Evolutionary conservation across 1,140 invertebrate genomes (phyloP).

Genomic region (Drosophila athabasca): DNA sequence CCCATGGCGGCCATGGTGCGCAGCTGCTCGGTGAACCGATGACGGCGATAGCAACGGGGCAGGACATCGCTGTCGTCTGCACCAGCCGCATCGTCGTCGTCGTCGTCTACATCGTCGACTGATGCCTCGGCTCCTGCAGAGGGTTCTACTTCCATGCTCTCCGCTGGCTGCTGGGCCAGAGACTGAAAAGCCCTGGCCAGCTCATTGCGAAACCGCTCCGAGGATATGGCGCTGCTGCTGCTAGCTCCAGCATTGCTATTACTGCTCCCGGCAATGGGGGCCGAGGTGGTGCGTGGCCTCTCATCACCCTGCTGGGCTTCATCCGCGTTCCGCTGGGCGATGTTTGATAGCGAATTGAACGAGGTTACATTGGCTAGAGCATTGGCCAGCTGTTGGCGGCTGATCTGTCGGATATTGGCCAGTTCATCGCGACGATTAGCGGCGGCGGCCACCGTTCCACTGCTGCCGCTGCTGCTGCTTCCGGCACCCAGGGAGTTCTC

Average conservation of each 20-base stretch:
- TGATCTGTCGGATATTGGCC: slow-evolving; percentile 79
- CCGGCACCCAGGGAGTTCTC: slow-evolving; percentile 77
- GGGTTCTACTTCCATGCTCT: slow-evolving; percentile 66
- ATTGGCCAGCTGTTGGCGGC: slow-evolving; percentile 76
- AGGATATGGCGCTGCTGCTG: slow-evolving; percentile 52
- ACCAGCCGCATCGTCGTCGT: slow-evolving; percentile 50
- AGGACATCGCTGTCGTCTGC: slow-evolving; percentile 72
- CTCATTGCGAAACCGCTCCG: slow-evolving; percentile 65
- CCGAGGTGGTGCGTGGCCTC: slow-evolving; percentile 28
- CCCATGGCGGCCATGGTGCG: slow-evolving; percentile 95
- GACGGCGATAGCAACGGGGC: slow-evolving; percentile 64
- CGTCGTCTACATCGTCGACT: slow-evolving; percentile 35
- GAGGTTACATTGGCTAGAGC: slow-evolving; percentile 72
- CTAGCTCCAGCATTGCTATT: slow-evolving; percentile 1
- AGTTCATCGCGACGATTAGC: slow-evolving; percentile 59
- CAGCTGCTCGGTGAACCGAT: slow-evolving; percentile 86
- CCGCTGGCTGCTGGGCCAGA: slow-evolving; percentile 49
- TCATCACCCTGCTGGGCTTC: slow-evolving; percentile 54
- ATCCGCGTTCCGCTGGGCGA: slow-evolving; percentile 74
- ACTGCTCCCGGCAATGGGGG: not conserved
- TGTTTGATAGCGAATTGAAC: slow-evolving; percentile 78
- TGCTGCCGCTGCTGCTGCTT: slow-evolving; percentile 73
- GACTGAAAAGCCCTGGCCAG: slow-evolving; percentile 68
- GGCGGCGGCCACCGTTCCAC: slow-evolving; percentile 50
- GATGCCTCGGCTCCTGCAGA: slow-evolving; percentile 8